Base-by-base conservation (phyloP, 1,140 invertebrate species). In the Oryctes rhinoceros region DNA sequence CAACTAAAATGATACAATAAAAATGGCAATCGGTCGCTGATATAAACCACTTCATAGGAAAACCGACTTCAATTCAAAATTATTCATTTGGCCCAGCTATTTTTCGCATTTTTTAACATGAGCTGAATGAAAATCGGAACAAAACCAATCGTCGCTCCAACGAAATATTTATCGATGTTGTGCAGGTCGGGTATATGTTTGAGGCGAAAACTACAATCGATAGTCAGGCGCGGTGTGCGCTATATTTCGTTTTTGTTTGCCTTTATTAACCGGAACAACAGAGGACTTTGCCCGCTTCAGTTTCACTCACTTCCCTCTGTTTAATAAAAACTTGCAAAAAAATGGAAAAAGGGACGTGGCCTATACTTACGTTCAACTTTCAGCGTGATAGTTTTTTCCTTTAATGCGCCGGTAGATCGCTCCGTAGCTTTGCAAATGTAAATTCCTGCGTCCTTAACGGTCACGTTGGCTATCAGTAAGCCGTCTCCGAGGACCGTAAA, bases 371-470 rank as follows among this genome's bases (percentile, higher is more conserved):
- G 84, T 76, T 80, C 62, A 35, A 84, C 81, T 78, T 78, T 82
- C 2, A 84, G 78, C 37, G 80, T 80, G 30, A 84, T 84, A 74
- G 80, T 82, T 48, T 82, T 82, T 47, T 83, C 83, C 18, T 76
- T 78, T 20, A 84, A 78, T 6, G 79, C 80, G 37, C 84, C 84
- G 1, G 84, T 84, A 39, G 49, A 81, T 35, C 59, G 47, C 74
- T 84, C 83, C n/a, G 83, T 78, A n/a, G 82, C 84, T 80, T 83
- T 81, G 78, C 84, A 84, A 13, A 81, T 82, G 76, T 82, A 84
- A n/a, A 76, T 83, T 81, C 82, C 81, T 30, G 76, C 81, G 49
- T 84, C 83, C 24, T 62, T 53, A 24, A 82, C 78, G 4, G 76
- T 81, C 4, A 83, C 82, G 39, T 84, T 84, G 11, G 39, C 80